These are phyloP conservation scores for Drosophila mimica DNA, from an alignment of 2,888 invertebrate genomes.

Conservation along the genomic window DNA sequence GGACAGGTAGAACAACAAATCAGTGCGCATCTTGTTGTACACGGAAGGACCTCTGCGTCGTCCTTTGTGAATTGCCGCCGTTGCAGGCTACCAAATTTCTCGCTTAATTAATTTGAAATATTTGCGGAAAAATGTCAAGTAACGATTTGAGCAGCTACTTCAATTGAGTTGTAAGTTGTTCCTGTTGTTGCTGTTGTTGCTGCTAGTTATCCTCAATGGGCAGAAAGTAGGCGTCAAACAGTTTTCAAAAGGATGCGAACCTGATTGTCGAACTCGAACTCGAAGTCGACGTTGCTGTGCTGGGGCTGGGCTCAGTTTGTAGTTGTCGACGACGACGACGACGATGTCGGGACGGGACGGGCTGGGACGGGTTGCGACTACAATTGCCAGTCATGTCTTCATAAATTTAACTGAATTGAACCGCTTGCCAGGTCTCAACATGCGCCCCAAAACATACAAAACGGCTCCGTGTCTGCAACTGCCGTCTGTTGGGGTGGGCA, in stretches of 20 bases:
- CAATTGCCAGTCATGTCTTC: slow-evolving; percentile 80
- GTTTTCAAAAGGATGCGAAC: slow-evolving; percentile 59
- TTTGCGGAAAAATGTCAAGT: slow-evolving; percentile 60
- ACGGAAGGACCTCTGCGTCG: slow-evolving; percentile 16
- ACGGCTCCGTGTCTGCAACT: slow-evolving; percentile 60
- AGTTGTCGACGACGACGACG: slow-evolving; percentile 35
- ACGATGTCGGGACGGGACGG: slow-evolving; percentile 27
- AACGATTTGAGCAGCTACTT: slow-evolving; percentile 29
- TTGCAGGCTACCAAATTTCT: slow-evolving; percentile 62
- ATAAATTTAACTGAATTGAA: slow-evolving; percentile 78
- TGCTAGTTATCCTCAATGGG: slow-evolving; percentile 42
- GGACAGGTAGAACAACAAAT: slow-evolving; percentile 58
- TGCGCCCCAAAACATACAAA: slow-evolving; percentile 67
- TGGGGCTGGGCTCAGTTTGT: slow-evolving; percentile 12
- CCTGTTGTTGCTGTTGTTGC: background rate
- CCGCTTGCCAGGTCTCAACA: slow-evolving; percentile 58
- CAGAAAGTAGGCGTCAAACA: slow-evolving; percentile 59
- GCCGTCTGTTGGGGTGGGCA: slow-evolving; percentile 8
- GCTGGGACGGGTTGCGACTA: slow-evolving; percentile 48
- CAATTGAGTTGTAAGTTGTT: slow-evolving; percentile 71
- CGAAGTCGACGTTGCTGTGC: background rate
- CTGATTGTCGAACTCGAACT: slow-evolving; percentile 48
- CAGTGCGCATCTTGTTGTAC: slow-evolving; percentile 45
- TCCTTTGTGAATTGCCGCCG: slow-evolving; percentile 57
- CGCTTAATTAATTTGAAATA: slow-evolving; percentile 77